These are phyloP conservation scores for Oryctes rhinoceros DNA, from an alignment of 1,140 invertebrate species.

Conservation along the genomic window DNA sequence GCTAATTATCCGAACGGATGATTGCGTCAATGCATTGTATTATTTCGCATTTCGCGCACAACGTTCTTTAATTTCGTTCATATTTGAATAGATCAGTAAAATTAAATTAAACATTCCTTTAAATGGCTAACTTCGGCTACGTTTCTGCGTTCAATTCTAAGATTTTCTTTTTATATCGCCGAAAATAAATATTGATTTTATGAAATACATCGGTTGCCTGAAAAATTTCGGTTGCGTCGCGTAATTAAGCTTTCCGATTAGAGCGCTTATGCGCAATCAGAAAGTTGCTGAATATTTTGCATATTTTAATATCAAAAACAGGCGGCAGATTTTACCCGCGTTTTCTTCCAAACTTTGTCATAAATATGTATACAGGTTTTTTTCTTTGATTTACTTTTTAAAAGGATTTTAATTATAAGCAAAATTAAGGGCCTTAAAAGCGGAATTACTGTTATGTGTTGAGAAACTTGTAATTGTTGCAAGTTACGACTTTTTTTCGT, in stretches of 20 bases:
- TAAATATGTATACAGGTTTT: slow-evolving; percentile 12
- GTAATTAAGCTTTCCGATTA: slow-evolving; percentile 27
- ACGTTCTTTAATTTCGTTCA: background rate
- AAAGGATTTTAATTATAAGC: background rate
- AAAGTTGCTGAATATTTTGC: slow-evolving; percentile 34
- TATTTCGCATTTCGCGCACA: background rate
- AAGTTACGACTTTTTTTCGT: no score
- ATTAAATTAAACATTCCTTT: background rate
- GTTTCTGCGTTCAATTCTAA: background rate
- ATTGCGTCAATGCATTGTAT: background rate
- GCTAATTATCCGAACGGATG: background rate
- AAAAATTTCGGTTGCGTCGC: slow-evolving; percentile 3
- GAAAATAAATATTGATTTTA: slow-evolving; percentile 29
- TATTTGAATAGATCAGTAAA: background rate
- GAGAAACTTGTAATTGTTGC: no score
- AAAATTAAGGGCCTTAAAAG: background rate
- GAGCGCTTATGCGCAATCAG: slow-evolving; percentile 26
- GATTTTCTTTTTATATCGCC: background rate
- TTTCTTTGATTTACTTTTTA: slow-evolving; percentile 4
- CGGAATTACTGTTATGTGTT: no score
- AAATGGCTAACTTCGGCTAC: background rate
- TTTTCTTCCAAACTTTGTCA: slow-evolving; percentile 15
- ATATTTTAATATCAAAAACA: slow-evolving; percentile 34
- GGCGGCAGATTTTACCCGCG: background rate
- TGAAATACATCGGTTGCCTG: background rate